Percentiles rank a stretch among this genome's conserved stretches.
These are phyloP conservation scores for Lamellibrachia columna DNA, from an alignment of 2,888 invertebrate genomes.

Conservation along the genomic window DNA sequence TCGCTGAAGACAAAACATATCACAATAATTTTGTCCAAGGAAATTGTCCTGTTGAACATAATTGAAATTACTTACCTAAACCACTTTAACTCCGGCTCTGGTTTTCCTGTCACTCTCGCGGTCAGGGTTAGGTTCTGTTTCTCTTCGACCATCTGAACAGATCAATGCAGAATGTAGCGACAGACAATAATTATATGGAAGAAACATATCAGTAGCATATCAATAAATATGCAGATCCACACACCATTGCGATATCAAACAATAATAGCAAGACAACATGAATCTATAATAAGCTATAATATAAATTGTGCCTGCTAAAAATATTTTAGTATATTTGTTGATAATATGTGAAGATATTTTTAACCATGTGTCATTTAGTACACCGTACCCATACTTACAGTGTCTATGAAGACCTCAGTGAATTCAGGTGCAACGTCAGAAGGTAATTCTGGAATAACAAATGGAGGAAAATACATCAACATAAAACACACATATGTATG, in stretches of 20 bases:
- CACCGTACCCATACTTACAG: conserved; percentile 27
- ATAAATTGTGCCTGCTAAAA: too few species aligned
- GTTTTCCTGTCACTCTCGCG: conserved; percentile 80
- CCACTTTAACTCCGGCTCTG: conserved; percentile 88
- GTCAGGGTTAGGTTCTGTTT: conserved; percentile 40
- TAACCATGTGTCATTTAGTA: neutral
- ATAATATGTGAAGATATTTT: too few species aligned
- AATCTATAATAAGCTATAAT: neutral
- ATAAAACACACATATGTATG: neutral
- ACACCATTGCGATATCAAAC: too few species aligned
- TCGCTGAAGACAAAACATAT: too few species aligned
- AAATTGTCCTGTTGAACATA: neutral
- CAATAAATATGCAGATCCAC: too few species aligned
- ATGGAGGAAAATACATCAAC: neutral
- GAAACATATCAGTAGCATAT: too few species aligned
- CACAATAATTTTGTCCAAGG: too few species aligned
- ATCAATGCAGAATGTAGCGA: neutral
- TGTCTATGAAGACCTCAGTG: conserved; percentile 85
- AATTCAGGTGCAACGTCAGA: conserved; percentile 76
- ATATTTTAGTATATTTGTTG: too few species aligned
- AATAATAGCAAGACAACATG: neutral
- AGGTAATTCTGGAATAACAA: conserved; percentile 31
- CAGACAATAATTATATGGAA: too few species aligned
- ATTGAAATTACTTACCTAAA: conserved; percentile 75
- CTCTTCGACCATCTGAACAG: conserved; percentile 35